phyloP scores from a whole-genome alignment of 2,888 invertebrate species.

The Protonemura montana region DNA sequence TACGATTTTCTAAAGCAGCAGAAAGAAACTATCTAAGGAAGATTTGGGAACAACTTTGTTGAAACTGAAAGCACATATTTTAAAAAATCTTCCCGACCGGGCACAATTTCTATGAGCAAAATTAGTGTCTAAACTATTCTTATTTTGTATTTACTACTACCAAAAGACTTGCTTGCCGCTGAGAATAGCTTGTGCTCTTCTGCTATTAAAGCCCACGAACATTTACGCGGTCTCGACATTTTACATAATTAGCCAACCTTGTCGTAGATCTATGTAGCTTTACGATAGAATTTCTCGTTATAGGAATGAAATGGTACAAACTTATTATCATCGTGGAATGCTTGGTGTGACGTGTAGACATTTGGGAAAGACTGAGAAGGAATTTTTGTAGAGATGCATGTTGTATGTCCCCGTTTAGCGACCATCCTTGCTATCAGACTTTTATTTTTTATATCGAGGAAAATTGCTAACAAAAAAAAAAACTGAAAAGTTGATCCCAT shows the following conservation, averaged over 20 bases:
- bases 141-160: constrained; percentile 12
- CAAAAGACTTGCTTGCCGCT: constrained; percentile 31
- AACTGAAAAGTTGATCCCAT: neutral
- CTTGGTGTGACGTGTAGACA: constrained; percentile 46
- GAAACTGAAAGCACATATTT: constrained; percentile 27
- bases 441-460: constrained; percentile 25
- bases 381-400: constrained; percentile 35
- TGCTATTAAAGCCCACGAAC: constrained; percentile 16
- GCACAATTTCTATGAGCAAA: constrained; percentile 34
- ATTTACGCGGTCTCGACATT: neutral
- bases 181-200: neutral
- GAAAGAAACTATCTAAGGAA: constrained; percentile 33
- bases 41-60: constrained; percentile 42
- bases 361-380: constrained; percentile 50
- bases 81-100: constrained; percentile 48
- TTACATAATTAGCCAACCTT: constrained; percentile 9
- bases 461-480: neutral
- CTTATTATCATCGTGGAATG: constrained; percentile 47
- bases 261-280: neutral
- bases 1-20: constrained; percentile 44
- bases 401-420: constrained; percentile 22
- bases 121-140: constrained; percentile 28
- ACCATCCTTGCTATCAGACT: constrained; percentile 33
- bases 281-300: neutral
- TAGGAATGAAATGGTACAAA: constrained; percentile 47